phyloP scores from a whole-genome alignment of 2,113 vertebrate genomes.

The Nipponia nippon region DNA sequence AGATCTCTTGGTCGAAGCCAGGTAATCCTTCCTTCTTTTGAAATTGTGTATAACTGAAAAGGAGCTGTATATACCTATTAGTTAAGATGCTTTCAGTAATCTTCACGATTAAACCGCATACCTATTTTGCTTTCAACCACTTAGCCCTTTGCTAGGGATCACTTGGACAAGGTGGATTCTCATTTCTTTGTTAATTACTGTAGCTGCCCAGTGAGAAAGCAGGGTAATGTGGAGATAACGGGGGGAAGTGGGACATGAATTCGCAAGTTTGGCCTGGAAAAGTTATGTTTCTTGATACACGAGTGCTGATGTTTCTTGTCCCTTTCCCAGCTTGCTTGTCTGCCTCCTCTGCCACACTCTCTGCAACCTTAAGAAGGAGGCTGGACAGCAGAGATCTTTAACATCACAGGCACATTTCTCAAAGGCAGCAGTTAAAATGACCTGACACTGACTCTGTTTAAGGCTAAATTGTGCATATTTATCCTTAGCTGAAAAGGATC shows the following conservation, averaged over 20 bases:
- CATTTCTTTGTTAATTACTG: background rate
- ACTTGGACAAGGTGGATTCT: background rate
- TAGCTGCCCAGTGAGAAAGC: background rate
- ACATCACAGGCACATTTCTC: background rate
- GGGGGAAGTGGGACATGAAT: background rate
- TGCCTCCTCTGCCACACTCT: background rate
- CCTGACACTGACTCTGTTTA: slow-evolving; percentile 11
- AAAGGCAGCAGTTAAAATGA: background rate
- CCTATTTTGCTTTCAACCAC: background rate
- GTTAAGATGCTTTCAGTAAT: background rate
- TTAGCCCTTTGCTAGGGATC: background rate
- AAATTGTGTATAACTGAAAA: background rate
- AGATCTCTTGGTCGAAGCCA: background rate
- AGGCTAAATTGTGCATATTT: slow-evolving; percentile 66
- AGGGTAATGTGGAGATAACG: background rate
- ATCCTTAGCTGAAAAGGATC: slow-evolving; percentile 58
- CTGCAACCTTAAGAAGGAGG: background rate
- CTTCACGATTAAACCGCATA: background rate
- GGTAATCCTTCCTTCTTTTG: background rate
- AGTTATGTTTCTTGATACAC: background rate
- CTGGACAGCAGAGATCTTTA: background rate
- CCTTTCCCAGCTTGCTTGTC: background rate
- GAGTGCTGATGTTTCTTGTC: background rate
- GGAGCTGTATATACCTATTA: background rate
- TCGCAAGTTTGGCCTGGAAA: background rate